Percentiles rank a stretch among this genome's conserved stretches.
Conservation (phyloP, 2,797 vertebrate species). For the Neopelma chrysocephalum region DNA sequence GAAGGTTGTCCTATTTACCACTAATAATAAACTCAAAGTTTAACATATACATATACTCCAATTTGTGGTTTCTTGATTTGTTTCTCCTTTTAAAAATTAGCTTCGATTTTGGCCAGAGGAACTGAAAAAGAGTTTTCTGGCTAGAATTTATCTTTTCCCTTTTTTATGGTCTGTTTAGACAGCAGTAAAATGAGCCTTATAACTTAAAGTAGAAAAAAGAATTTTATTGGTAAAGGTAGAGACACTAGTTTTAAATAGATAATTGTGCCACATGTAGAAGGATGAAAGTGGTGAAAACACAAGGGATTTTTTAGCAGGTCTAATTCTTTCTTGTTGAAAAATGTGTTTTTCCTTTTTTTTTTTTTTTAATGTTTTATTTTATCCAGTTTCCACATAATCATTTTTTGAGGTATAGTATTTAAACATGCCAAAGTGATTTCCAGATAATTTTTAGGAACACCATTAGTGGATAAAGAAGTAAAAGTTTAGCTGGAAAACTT, state of each 20-base stretch:
- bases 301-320: neutral
- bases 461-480: neutral
- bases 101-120: slow-evolving; percentile 36
- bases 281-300: neutral
- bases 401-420: neutral
- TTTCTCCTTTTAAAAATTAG: slow-evolving; percentile 60
- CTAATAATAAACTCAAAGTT: slow-evolving; percentile 24
- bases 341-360: neutral
- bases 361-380: neutral
- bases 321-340: neutral
- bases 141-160: neutral
- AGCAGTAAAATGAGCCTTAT: slow-evolving; percentile 37
- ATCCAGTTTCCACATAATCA: neutral
- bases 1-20: slow-evolving; percentile 25
- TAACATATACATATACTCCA: slow-evolving; percentile 41
- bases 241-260: neutral
- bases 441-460: neutral
- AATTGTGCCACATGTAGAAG: neutral
- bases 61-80: slow-evolving; percentile 43
- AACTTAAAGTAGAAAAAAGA: neutral
- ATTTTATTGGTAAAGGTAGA: neutral
- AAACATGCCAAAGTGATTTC: neutral
- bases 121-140: neutral
- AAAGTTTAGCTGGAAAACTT: neutral
- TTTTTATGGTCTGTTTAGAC: slow-evolving; percentile 35